phyloP scores from a whole-genome alignment of 2,888 invertebrate species.

The Lordiphosa andalusiaca region DNA sequence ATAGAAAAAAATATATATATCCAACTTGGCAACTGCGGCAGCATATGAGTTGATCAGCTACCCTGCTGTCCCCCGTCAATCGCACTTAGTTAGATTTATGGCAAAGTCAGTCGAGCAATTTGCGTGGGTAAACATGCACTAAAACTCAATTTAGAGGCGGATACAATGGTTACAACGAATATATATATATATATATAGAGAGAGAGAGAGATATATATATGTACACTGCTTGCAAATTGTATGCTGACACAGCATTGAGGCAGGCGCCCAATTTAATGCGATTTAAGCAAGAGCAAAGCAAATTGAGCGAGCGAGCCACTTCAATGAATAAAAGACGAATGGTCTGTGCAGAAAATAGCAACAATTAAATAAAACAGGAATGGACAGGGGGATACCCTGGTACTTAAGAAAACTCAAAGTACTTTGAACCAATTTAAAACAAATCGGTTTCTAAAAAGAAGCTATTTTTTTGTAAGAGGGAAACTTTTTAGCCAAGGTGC shows the following conservation, averaged over 20 bases:
- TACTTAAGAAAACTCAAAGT: background rate
- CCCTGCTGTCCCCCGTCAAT: constrained; percentile 12
- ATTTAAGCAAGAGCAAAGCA: constrained; percentile 69
- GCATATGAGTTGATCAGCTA: constrained; percentile 31
- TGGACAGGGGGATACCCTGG: constrained; percentile 18
- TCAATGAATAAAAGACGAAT: constrained; percentile 45
- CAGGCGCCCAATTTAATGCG: constrained; percentile 71
- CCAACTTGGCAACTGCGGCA: constrained; percentile 38
- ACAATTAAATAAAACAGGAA: constrained; percentile 9
- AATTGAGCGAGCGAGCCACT: constrained; percentile 74
- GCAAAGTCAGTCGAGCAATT: constrained; percentile 77
- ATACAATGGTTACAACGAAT: constrained; percentile 37
- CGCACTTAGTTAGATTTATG: constrained; percentile 72
- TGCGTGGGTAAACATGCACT: constrained; percentile 79
- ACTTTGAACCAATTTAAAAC: no score
- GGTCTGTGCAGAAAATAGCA: constrained; percentile 24
- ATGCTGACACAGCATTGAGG: constrained; percentile 55
- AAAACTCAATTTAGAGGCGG: constrained; percentile 74
- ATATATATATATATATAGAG: constrained; percentile 25
- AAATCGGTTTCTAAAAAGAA: no score
- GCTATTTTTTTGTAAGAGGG: no score
- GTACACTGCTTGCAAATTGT: constrained; percentile 49
- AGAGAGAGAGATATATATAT: constrained; percentile 1
- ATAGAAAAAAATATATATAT: constrained; percentile 46
- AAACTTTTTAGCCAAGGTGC: no score